Evolutionary conservation across 2,888 invertebrate genomes (phyloP).

Genomic region (Pycnomerus fuliginosus): DNA sequence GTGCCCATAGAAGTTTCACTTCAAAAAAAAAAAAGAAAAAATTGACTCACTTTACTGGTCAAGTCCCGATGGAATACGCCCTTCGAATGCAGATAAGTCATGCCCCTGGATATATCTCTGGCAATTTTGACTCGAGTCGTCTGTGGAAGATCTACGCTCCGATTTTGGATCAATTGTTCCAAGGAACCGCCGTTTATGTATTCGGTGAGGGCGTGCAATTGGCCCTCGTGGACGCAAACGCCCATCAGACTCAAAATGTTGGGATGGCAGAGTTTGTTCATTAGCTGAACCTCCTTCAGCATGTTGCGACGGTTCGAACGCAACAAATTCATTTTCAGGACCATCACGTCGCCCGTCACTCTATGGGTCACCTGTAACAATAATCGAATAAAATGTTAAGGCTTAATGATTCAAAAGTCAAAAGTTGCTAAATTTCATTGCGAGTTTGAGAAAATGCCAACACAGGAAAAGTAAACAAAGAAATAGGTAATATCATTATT

Average conservation of each 20-base stretch:
- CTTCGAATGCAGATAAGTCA: slow-evolving; percentile 90
- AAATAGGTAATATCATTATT: too few species aligned
- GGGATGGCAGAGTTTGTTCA: slow-evolving; percentile 92
- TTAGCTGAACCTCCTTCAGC: slow-evolving; percentile 94
- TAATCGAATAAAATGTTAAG: too few species aligned
- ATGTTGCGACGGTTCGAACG: slow-evolving; percentile 93
- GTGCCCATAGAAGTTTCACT: too few species aligned
- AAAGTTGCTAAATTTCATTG: too few species aligned
- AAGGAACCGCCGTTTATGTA: slow-evolving; percentile 94
- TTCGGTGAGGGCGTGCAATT: slow-evolving; percentile 93
- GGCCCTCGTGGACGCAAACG: slow-evolving; percentile 94
- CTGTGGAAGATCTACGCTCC: slow-evolving; percentile 73
- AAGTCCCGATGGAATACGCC: slow-evolving; percentile 95
- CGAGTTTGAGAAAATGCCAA: too few species aligned
- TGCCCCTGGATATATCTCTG: slow-evolving; percentile 84
- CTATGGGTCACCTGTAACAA: slow-evolving; percentile 81
- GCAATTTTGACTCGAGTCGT: slow-evolving; percentile 79
- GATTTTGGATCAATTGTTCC: slow-evolving; percentile 84
- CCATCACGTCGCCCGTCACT: slow-evolving; percentile 92
- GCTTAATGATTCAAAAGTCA: too few species aligned
- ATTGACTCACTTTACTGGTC: slow-evolving; percentile 78
- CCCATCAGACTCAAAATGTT: slow-evolving; percentile 95
- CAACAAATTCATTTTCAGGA: slow-evolving; percentile 94
- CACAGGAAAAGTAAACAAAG: too few species aligned
- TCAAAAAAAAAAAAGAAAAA: too few species aligned